Evolutionary conservation across 2,888 invertebrate species (phyloP).

Genomic region (Melanophora roralis): DNA sequence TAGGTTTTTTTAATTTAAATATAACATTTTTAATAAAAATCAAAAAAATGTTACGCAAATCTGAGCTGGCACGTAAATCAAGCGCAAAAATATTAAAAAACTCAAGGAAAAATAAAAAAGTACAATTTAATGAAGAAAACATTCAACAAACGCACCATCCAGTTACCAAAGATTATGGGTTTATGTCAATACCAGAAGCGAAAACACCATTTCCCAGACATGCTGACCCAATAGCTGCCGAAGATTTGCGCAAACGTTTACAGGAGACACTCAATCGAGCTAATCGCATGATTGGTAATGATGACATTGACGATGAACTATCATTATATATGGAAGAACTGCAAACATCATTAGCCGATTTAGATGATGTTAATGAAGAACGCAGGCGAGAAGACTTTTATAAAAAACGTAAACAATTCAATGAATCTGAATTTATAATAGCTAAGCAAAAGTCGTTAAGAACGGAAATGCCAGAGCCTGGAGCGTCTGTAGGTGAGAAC

Average conservation of each 20-base stretch:
- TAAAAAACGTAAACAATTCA: conserved; percentile 44
- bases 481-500: conserved; percentile 32
- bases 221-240: conserved; percentile 40
- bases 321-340: conserved; percentile 32
- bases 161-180: conserved; percentile 60
- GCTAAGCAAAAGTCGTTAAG: conserved; percentile 39
- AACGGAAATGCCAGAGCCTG: conserved; percentile 31
- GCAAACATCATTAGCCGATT: background rate
- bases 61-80: background rate
- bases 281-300: background rate
- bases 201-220: conserved; percentile 63
- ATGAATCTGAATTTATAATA: conserved; percentile 42
- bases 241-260: conserved; percentile 27
- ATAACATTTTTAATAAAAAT: background rate
- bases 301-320: background rate
- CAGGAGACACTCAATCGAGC: conserved; percentile 10
- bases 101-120: background rate
- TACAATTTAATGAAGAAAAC: conserved; percentile 63
- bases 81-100: background rate
- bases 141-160: conserved; percentile 58
- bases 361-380: conserved; percentile 27
- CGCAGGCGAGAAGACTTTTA: conserved; percentile 10
- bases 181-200: conserved; percentile 49
- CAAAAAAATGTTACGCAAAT: background rate
- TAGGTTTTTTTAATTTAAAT: too few relatives aligned